Evolutionary conservation across 2,888 invertebrate species (phyloP), one percentile per base, ranked within the genome.

Genomic region (Lochmaea crataegi): DNA sequence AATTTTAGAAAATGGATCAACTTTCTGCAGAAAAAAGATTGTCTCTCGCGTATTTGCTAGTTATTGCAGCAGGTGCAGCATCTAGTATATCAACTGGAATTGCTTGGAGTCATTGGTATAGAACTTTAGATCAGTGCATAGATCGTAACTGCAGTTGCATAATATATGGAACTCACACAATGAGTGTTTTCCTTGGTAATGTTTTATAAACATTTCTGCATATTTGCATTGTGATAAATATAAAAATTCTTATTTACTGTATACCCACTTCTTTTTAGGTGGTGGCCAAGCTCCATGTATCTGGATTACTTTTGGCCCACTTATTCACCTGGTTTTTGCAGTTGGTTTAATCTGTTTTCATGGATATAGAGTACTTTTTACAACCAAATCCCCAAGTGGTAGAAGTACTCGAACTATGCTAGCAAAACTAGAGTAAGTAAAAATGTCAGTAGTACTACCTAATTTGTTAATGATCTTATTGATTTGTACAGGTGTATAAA

Each of bases 111-210:
- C 92, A 93, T 82, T 93, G 93, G 93, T 89, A 89, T 63, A 87
- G 88, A 18, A 92, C 92, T 0, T 85, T 93, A 2, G 92, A 93
- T 80, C 90, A 91, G 61, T 93, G 93, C 78, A 89, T 89, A 1
- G 91, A 91, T 78, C 89, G 89, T 5, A 92, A 91, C 81, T 93
- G 93, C 81, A 93, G 92, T 57, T 93, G 93, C 80, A 91, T 92
- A 79, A 87, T 93, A 53, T 91, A 90, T 83, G 92, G 91, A 2
- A 86, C 89, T 68, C 89, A 90, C 79, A 91, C 91, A 16, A 89
- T 87, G 68, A 89, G 89, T 57, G 89, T 89, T 79, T 93, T 93
- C 80, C 89, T 85, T 76, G 87, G 87, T 85, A 82, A 76, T 73
- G 77, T 68, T 56, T 58, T 56, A 51, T 75, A 71, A 77, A 64